phyloP scores from a whole-genome alignment of 2,888 invertebrate species.

The Cantharis rufa region DNA sequence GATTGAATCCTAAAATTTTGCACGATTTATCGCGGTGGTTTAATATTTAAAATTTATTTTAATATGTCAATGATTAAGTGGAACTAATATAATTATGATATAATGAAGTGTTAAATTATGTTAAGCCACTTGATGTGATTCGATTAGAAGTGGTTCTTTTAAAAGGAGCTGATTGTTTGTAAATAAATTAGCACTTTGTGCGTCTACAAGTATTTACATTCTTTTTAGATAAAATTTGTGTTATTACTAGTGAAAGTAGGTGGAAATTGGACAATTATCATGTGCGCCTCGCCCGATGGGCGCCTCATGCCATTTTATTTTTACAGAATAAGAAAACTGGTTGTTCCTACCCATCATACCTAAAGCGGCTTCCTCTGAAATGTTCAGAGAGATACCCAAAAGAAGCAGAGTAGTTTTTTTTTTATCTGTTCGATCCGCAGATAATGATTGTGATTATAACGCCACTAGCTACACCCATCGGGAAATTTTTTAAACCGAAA shows the following conservation, averaged over 20 bases:
- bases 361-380: background rate
- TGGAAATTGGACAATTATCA: background rate
- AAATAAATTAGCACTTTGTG: background rate
- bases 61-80: background rate
- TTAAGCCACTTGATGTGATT: background rate
- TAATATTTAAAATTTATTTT: background rate
- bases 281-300: background rate
- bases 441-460: background rate
- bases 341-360: background rate
- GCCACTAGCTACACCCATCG: background rate
- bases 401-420: background rate
- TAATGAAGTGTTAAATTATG: slow-evolving; percentile 4
- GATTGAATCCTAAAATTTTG: background rate
- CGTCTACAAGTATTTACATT: background rate
- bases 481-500: background rate
- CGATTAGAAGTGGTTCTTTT: background rate
- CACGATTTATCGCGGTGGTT: background rate
- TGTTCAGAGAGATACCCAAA: background rate
- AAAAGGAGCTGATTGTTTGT: background rate
- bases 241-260: background rate
- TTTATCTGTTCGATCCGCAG: background rate
- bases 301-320: background rate
- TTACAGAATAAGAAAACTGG: background rate
- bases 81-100: background rate
- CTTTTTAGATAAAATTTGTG: background rate